Evolutionary conservation across 2,797 vertebrate species (phyloP).

Genomic region (Xenops minutus): DNA sequence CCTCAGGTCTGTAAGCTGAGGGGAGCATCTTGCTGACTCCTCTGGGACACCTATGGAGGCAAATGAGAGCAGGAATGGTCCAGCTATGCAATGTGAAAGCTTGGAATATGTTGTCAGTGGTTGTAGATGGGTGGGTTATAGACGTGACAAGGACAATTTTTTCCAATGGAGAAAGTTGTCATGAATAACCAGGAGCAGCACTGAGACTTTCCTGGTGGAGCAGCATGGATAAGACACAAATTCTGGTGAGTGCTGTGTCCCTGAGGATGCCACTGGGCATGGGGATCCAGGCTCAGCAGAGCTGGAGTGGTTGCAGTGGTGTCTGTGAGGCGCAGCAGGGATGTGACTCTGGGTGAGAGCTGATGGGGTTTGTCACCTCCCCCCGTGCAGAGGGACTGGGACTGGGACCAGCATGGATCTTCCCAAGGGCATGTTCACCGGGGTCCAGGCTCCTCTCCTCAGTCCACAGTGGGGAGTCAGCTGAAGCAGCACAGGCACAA

Average conservation of each 20-base stretch:
- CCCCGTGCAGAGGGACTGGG: rapidly evolving
- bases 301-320: rapidly evolving
- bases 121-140: rapidly evolving
- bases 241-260: not conserved
- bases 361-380: not conserved
- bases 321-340: rapidly evolving
- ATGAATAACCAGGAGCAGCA: not conserved
- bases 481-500: not conserved
- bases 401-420: not conserved
- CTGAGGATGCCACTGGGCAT: rapidly evolving
- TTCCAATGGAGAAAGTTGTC: not conserved
- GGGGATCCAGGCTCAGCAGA: rapidly evolving
- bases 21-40: rapidly evolving
- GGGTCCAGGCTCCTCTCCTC: not conserved
- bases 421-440: rapidly evolving
- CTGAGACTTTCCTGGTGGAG: not conserved
- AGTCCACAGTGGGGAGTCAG: not conserved
- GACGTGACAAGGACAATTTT: rapidly evolving
- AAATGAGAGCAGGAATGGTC: not conserved
- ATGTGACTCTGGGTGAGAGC: not conserved
- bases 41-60: not conserved
- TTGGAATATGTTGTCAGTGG: rapidly evolving
- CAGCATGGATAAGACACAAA: rapidly evolving
- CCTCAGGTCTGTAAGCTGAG: not conserved
- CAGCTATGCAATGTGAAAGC: rapidly evolving